Percentiles rank a stretch among this genome's conserved stretches.
phyloP scores from a whole-genome alignment of 2,888 invertebrate genomes.

The Leucophenga maculata region DNA sequence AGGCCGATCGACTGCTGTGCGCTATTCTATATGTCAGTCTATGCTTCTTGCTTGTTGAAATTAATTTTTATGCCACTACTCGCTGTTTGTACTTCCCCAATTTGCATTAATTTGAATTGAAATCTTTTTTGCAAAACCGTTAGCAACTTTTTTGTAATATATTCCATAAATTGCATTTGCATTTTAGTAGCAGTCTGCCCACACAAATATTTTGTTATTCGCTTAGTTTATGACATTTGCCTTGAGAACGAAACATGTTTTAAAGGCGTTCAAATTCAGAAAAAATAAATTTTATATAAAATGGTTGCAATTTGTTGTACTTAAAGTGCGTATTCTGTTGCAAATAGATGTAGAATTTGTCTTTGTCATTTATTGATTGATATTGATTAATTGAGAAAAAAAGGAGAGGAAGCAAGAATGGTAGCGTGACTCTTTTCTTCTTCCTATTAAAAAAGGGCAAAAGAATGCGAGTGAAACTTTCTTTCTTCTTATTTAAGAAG shows the following conservation, averaged over 20 bases:
- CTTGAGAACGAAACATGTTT: slow-evolving; percentile 8
- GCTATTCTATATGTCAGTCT: not conserved
- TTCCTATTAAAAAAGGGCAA: too few species aligned
- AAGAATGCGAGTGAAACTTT: too few species aligned
- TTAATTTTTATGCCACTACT: slow-evolving; percentile 8
- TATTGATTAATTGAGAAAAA: too few species aligned
- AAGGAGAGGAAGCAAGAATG: too few species aligned
- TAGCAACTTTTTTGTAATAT: slow-evolving; percentile 2
- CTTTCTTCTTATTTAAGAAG: too few species aligned
- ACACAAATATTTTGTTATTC: slow-evolving; percentile 5
- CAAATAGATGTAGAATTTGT: not conserved
- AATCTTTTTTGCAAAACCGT: slow-evolving; percentile 1
- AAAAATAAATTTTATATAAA: too few species aligned
- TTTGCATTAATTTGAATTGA: slow-evolving; percentile 16
- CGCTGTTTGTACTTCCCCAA: not conserved
- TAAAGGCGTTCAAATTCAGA: not conserved
- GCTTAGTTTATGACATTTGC: slow-evolving; percentile 18
- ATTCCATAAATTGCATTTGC: not conserved
- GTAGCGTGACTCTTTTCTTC: too few species aligned
- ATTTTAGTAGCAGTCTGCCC: slow-evolving; percentile 2
- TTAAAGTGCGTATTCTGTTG: not conserved
- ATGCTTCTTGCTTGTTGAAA: not conserved
- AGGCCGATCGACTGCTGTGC: not conserved
- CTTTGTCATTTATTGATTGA: not conserved
- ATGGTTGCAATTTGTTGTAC: not conserved